Conservation (phyloP, 2,797 vertebrate genomes). For the Falco novaeseelandiae region DNA sequence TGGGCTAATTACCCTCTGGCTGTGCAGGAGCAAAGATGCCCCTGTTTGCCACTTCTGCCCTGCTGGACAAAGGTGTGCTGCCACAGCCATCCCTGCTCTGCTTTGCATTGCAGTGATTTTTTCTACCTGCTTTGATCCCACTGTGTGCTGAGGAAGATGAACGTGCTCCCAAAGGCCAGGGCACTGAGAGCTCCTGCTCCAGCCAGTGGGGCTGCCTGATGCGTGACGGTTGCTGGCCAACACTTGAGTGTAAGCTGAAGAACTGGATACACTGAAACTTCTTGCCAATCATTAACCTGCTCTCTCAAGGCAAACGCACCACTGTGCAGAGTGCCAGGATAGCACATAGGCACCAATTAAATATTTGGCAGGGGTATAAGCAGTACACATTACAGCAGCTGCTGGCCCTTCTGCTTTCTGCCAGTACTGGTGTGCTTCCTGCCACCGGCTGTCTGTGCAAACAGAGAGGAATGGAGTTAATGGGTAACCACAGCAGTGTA, state of each 20-base stretch:
- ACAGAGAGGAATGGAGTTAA: conserved; percentile 29
- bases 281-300: conserved; percentile 13
- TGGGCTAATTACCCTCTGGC: not conserved
- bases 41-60: not conserved
- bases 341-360: not conserved
- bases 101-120: not conserved
- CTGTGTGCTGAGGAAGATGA: not conserved
- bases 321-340: not conserved
- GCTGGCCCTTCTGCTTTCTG: not conserved
- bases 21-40: not conserved
- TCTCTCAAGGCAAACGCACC: not conserved
- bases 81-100: not conserved
- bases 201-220: not conserved
- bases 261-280: not conserved
- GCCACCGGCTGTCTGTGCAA: not conserved
- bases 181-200: not conserved
- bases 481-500: conserved; percentile 15
- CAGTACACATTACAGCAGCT: not conserved
- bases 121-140: not conserved
- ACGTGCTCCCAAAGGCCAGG: not conserved
- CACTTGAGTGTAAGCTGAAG: not conserved
- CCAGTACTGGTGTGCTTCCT: not conserved
- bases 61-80: not conserved
- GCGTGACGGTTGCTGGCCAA: not conserved
- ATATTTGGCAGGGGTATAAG: not conserved